Percentiles rank a stretch among this genome's conserved stretches.
phyloP scores from a whole-genome alignment of 2,113 vertebrate species.

The Xenopus laevis region DNA sequence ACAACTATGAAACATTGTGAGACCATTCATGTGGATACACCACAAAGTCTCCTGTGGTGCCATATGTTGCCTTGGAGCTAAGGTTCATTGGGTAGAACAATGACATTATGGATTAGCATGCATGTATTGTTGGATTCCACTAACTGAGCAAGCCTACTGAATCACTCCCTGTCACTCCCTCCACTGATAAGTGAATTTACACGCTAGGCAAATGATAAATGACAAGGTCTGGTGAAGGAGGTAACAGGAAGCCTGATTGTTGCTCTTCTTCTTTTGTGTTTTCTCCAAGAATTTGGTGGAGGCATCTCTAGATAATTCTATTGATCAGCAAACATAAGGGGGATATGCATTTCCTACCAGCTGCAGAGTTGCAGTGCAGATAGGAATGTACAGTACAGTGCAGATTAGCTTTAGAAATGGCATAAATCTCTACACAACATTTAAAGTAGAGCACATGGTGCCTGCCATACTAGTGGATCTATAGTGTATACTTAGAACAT shows the following conservation, averaged over 20 bases:
- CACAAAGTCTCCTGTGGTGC: conserved; percentile 1
- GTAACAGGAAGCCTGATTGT: neutral
- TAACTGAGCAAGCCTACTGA: neutral
- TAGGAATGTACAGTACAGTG: no score
- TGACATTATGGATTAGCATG: neutral
- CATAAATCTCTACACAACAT: no score
- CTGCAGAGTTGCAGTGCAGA: no score
- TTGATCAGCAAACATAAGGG: no score
- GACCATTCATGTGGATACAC: neutral
- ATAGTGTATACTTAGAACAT: no score
- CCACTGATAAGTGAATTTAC: neutral
- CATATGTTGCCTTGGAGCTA: neutral
- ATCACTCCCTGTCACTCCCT: neutral
- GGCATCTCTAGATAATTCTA: neutral
- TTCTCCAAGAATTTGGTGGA: neutral
- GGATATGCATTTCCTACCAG: no score
- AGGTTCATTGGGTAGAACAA: neutral
- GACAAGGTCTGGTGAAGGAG: neutral
- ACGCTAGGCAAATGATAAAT: neutral
- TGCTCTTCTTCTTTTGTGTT: no score
- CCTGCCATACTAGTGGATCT: no score
- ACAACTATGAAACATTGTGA: conserved; percentile 3
- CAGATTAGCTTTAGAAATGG: no score
- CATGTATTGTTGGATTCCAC: neutral
- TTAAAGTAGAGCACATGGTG: no score